Percentiles rank a stretch among this genome's conserved stretches.
phyloP scores from a whole-genome alignment of 2,888 invertebrate species.

The Apoderus coryli region DNA sequence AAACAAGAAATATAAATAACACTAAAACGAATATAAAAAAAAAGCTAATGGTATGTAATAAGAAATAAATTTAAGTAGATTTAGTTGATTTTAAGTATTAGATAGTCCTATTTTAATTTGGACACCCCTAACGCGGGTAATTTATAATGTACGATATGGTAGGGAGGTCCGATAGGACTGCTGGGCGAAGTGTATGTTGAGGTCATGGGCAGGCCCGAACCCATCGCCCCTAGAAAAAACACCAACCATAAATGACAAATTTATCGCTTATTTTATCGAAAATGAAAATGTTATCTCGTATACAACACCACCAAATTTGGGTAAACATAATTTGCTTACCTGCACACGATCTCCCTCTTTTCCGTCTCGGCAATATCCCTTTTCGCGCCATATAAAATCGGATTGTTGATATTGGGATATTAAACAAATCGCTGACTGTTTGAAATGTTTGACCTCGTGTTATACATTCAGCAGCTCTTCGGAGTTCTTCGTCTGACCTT shows the following conservation, averaged over 20 bases:
- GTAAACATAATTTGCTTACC: no score
- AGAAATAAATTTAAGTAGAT: neutral
- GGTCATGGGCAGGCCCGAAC: slow-evolving; percentile 23
- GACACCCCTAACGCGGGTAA: slow-evolving; percentile 47
- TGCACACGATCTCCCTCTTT: slow-evolving; percentile 49
- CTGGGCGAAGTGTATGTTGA: slow-evolving; percentile 31
- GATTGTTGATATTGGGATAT: slow-evolving; percentile 77
- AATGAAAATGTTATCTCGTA: no score
- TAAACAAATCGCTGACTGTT: slow-evolving; percentile 74
- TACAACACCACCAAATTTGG: no score
- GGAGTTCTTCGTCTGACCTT: slow-evolving; percentile 59
- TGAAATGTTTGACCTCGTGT: slow-evolving; percentile 80
- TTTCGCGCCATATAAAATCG: slow-evolving; percentile 80
- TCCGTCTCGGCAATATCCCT: slow-evolving; percentile 57
- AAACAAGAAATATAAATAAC: neutral
- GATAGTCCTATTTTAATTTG: slow-evolving; percentile 28
- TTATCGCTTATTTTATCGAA: no score
- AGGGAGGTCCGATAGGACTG: slow-evolving; percentile 57
- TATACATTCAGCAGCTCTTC: slow-evolving; percentile 74
- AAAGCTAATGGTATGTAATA: no score
- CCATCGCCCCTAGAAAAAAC: no score
- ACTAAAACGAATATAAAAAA: no score
- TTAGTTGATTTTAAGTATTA: neutral
- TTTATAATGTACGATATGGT: slow-evolving; percentile 64
- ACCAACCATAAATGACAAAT: no score